Percentiles rank a stretch among this genome's conserved stretches.
Conservation (phyloP, 2,888 invertebrate genomes). For the Synergus umbraculus region DNA sequence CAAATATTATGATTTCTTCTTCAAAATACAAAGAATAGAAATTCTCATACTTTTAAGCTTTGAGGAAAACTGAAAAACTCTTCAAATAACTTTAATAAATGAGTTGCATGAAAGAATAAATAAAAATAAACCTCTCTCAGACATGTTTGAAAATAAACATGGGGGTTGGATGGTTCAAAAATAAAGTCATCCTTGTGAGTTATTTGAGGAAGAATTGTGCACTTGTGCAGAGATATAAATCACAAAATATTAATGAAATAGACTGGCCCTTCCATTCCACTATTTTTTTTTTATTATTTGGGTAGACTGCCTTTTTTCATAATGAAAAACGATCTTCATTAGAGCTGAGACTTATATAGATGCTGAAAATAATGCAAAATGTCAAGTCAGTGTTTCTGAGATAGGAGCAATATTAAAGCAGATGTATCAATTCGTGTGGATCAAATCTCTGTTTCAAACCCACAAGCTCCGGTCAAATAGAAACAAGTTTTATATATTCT, state of each 20-base stretch:
- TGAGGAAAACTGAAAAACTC: too few relatives aligned
- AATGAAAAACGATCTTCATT: slow-evolving; percentile 24
- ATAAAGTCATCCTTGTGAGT: slow-evolving; percentile 27
- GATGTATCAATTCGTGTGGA: slow-evolving; percentile 26
- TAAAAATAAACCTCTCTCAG: background rate
- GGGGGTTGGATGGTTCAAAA: background rate
- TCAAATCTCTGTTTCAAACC: background rate
- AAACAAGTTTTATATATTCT: slow-evolving; percentile 6
- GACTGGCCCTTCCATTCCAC: background rate
- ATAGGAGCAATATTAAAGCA: slow-evolving; percentile 28
- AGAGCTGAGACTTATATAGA: slow-evolving; percentile 20
- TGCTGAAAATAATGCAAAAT: slow-evolving; percentile 33
- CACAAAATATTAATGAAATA: slow-evolving; percentile 17
- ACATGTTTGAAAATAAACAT: slow-evolving; percentile 12
- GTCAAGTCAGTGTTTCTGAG: slow-evolving; percentile 21
- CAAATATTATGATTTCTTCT: too few relatives aligned
- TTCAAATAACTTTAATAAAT: too few relatives aligned
- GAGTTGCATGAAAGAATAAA: background rate
- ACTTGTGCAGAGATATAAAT: background rate
- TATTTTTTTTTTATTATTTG: background rate
- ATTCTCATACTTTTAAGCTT: too few relatives aligned
- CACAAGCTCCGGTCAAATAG: background rate
- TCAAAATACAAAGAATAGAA: too few relatives aligned
- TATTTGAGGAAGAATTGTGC: slow-evolving; percentile 1
- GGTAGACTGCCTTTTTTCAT: background rate